These are phyloP conservation scores for Bombyx huttoni DNA, from an alignment of 2,888 invertebrate species.

Conservation along the genomic window DNA sequence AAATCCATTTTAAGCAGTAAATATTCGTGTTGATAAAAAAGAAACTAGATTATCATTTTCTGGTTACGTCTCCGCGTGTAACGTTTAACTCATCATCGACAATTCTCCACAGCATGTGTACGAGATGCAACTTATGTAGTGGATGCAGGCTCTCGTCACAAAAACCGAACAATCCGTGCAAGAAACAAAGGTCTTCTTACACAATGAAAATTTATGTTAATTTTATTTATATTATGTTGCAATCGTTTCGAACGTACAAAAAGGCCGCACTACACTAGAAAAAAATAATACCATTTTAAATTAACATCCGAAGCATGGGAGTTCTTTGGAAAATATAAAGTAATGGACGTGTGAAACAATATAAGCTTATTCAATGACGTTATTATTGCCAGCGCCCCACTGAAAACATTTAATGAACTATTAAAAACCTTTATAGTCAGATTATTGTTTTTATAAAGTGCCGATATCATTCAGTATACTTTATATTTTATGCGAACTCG, in stretches of 20 bases:
- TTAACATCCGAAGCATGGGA: not conserved
- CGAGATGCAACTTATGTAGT: not conserved
- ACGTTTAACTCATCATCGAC: not conserved
- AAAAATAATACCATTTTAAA: not conserved
- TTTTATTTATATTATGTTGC: not conserved
- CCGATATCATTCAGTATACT: not conserved
- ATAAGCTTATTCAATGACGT: not conserved
- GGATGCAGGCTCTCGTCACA: not conserved
- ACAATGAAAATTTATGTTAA: not conserved
- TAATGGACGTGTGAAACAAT: not conserved
- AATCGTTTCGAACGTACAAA: not conserved
- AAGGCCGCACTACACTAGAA: not conserved
- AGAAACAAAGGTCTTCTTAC: not conserved
- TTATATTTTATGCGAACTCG: not conserved
- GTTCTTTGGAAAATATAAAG: not conserved
- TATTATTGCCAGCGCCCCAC: not conserved
- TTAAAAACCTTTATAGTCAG: not conserved
- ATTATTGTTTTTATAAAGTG: not conserved
- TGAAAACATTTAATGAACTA: not conserved
- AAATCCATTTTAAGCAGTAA: no score
- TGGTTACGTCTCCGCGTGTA: not conserved
- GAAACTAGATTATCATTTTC: not conserved
- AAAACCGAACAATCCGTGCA: not conserved
- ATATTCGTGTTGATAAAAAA: no score
- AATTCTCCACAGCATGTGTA: not conserved